phyloP scores from a whole-genome alignment of 2,797 vertebrate genomes.

The Acipenser ruthenus region DNA sequence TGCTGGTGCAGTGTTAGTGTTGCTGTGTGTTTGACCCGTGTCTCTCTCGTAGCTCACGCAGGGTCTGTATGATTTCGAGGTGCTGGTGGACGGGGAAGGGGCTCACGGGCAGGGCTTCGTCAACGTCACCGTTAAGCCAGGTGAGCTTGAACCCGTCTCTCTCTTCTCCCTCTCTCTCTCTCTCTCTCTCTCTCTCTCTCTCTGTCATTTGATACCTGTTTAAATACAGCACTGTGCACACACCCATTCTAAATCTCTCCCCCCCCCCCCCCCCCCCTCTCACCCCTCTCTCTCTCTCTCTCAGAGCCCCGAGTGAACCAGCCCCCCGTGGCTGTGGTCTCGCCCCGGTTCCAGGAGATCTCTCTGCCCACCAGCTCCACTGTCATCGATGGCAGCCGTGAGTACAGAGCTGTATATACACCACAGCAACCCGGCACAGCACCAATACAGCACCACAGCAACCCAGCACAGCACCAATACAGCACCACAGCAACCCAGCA shows the following conservation, averaged over 20 bases:
- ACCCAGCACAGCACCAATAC: too few species aligned
- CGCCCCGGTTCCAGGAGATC: conserved; percentile 87
- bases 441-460: too few species aligned
- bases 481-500: too few species aligned
- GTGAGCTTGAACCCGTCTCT: conserved; percentile 44
- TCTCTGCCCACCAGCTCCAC: conserved; percentile 91
- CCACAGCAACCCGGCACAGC: too few species aligned
- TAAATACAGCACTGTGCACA: too few species aligned
- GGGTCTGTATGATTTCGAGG: conserved; percentile 90
- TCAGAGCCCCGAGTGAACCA: conserved; percentile 89
- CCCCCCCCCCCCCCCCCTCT: not conserved
- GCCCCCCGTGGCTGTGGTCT: conserved; percentile 85
- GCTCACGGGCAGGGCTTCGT: conserved; percentile 82
- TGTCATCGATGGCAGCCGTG: conserved; percentile 94
- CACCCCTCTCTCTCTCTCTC: conserved; percentile 11
- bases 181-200: conserved; percentile 17
- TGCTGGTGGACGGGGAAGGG: conserved; percentile 71
- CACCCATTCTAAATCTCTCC: not conserved
- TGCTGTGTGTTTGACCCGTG: too few species aligned
- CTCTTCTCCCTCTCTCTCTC: conserved; percentile 24
- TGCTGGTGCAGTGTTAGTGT: too few species aligned
- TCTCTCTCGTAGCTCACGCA: conserved; percentile 27
- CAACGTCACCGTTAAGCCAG: conserved; percentile 92
- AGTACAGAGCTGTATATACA: conserved; percentile 45
- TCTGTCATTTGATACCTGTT: too few species aligned